Base-by-base conservation (phyloP, 1,140 invertebrate genomes). In the Drosophila nigrodunni region DNA sequence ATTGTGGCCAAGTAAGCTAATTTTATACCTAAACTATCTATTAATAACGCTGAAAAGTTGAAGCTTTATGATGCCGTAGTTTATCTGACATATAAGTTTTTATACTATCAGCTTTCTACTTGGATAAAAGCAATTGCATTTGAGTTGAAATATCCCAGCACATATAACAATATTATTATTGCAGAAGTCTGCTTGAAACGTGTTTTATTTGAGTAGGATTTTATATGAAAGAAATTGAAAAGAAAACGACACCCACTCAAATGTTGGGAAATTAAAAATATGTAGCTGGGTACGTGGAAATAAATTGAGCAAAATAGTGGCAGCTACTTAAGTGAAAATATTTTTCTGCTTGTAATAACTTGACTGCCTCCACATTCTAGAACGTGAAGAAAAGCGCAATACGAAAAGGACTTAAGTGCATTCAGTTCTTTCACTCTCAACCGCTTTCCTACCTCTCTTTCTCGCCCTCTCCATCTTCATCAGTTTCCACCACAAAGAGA, bases 291-390 rank as follows among this genome's bases (percentile, higher is more conserved):
- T 41, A 88, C 83, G 83, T 83, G 72, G 73, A 87, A 87, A 87
- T 87, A 87, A 87, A 88, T 87, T 87, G 83, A 87, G 83, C 83
- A 77, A 87, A 88, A 87, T 88, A 72, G 77, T 87, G 79, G 83
- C 83, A 87, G 83, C 83, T 87, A 87, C 83, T 87, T 87, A 88
- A 87, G 83, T 86, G 83, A 82, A 87, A 87, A 87, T 87, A 87
- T 87, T 87, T 88, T 87, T 87, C 83, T 55, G 69, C 80, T 87
- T 88, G 83, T 83, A 87, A 87, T 83, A 87, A 87, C 83, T 87
- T 88, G 83, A 81, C 83, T 80, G 83, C 58, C 57, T 41, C 57
- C 50, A 37, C 21, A 52, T 52, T 21, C 35, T 37, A 9, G 39
- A 4, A 13, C 59, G 18, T 44, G 66, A 52, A 80, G 77, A 86